Conservation (phyloP, 2,113 vertebrate species). For the Pseudolaguvia tuberculata region DNA sequence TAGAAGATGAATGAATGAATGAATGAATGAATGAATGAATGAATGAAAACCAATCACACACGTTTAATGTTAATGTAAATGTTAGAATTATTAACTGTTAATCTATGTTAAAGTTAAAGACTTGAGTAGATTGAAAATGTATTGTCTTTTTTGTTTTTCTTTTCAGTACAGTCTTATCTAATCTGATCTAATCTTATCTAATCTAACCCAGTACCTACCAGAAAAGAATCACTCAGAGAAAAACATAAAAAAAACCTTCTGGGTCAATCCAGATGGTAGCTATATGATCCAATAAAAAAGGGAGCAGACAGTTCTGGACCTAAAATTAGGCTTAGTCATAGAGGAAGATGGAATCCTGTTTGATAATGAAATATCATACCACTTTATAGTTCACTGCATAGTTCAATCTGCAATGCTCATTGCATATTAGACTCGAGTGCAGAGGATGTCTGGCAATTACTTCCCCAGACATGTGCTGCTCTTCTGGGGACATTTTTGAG, state of each 20-base stretch:
- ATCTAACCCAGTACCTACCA: no score
- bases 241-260: not conserved
- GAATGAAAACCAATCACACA: no score
- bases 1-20: no score
- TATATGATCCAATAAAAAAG: slow-evolving; percentile 33
- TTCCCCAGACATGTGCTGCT: slow-evolving; percentile 57
- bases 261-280: slow-evolving; percentile 37
- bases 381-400: not conserved
- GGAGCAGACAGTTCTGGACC: slow-evolving; percentile 29
- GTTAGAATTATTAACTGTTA: no score
- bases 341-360: slow-evolving; percentile 46
- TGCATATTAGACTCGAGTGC: slow-evolving; percentile 50
- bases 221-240: no score
- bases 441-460: slow-evolving; percentile 52
- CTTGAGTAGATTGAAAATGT: no score
- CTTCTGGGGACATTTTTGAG: slow-evolving; percentile 48
- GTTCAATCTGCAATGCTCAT: slow-evolving; percentile 38
- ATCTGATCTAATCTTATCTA: no score
- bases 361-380: slow-evolving; percentile 40
- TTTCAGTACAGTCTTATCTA: no score
- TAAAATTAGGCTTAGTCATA: slow-evolving; percentile 38
- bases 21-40: no score
- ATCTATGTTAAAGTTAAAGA: no score
- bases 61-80: no score
- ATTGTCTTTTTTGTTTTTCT: no score